phyloP scores from a whole-genome alignment of 2,113 vertebrate species.

The Collichthys lucidus region DNA sequence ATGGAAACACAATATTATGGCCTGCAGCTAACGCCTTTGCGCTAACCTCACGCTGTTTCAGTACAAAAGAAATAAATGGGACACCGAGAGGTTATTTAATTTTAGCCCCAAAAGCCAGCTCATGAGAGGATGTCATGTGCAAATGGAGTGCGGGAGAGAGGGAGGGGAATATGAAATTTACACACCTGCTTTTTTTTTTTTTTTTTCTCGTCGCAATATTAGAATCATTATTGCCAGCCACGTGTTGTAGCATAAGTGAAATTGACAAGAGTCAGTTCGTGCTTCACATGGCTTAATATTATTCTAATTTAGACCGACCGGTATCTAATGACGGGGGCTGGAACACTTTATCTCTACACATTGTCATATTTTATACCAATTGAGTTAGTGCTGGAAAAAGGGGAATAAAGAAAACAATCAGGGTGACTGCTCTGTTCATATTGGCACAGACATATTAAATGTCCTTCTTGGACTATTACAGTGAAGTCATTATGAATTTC shows the following conservation, averaged over 20 bases:
- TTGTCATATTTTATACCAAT: neutral
- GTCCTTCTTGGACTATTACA: neutral
- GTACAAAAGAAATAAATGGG: slow-evolving; percentile 86
- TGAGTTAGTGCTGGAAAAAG: neutral
- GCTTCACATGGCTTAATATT: slow-evolving; percentile 22
- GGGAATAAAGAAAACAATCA: neutral
- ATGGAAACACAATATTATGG: slow-evolving; percentile 85
- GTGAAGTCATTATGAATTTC: neutral
- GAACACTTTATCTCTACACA: neutral
- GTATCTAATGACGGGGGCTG: neutral
- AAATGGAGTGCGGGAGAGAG: slow-evolving; percentile 60
- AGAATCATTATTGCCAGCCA: slow-evolving; percentile 50
- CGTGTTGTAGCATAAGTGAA: slow-evolving; percentile 32
- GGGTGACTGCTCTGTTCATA: neutral
- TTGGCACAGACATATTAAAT: neutral
- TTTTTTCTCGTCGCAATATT: slow-evolving; percentile 20
- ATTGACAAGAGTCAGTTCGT: slow-evolving; percentile 29
- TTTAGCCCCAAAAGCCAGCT: slow-evolving; percentile 79
- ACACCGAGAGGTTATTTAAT: slow-evolving; percentile 86
- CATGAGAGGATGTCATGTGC: slow-evolving; percentile 77
- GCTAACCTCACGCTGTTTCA: slow-evolving; percentile 83
- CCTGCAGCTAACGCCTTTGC: slow-evolving; percentile 84
- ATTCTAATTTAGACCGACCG: slow-evolving; percentile 3
- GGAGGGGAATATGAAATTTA: slow-evolving; percentile 67
- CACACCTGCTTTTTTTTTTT: slow-evolving; percentile 77